phyloP scores from a whole-genome alignment of 2,888 invertebrate species.

The Melieria picta region DNA sequence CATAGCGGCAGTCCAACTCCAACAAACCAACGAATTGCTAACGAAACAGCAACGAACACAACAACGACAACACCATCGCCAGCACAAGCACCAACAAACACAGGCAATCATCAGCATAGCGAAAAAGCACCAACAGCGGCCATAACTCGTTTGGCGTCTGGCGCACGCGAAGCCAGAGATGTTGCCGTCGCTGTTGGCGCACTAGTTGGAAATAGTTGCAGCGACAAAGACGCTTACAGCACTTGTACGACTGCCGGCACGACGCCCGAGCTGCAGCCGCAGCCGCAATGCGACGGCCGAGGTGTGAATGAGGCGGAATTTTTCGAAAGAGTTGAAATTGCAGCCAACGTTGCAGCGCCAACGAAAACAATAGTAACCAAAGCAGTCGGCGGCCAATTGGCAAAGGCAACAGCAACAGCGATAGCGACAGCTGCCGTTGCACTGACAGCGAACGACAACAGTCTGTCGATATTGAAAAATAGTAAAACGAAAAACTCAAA shows the following conservation, averaged over 20 bases:
- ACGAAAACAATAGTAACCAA: too few species aligned
- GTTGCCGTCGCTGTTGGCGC: slow-evolving; percentile 14
- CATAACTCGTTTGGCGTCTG: background rate
- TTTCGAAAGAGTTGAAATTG: background rate
- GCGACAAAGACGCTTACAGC: background rate
- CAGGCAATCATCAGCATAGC: slow-evolving; percentile 14
- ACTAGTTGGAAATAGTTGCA: slow-evolving; percentile 9
- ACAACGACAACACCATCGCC: slow-evolving; percentile 11
- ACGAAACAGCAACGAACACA: slow-evolving; percentile 13
- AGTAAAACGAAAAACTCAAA: slow-evolving; percentile 14
- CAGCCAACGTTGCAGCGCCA: background rate
- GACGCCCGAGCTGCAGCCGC: slow-evolving; percentile 16
- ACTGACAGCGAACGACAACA: slow-evolving; percentile 2
- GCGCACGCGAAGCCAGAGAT: slow-evolving; percentile 12
- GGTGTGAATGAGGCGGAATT: slow-evolving; percentile 8
- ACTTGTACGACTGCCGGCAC: slow-evolving; percentile 9
- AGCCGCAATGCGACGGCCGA: slow-evolving; percentile 27
- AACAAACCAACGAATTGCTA: slow-evolving; percentile 13
- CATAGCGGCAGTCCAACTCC: too few species aligned
- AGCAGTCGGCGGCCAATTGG: background rate
- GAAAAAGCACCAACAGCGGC: slow-evolving; percentile 24
- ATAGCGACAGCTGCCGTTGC: slow-evolving; percentile 17
- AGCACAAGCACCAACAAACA: background rate
- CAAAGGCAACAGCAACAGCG: slow-evolving; percentile 28
- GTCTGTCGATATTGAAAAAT: slow-evolving; percentile 32